Base-by-base conservation (phyloP, 2,113 vertebrate species). In the Oceanites oceanicus region DNA sequence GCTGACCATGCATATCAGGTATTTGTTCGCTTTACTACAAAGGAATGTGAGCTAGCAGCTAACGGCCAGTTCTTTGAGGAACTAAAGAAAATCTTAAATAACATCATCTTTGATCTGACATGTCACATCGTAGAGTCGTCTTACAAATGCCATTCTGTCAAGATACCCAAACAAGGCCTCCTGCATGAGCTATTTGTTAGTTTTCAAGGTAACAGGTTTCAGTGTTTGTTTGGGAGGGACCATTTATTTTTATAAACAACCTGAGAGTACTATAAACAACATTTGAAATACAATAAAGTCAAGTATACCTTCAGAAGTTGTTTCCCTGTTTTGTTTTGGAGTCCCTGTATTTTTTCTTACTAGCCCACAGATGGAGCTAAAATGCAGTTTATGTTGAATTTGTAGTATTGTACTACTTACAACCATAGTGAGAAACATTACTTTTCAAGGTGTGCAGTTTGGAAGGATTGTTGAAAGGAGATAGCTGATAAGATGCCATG, bases 301-400 rank as follows among this genome's bases (percentile, higher is more conserved):
- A 2, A 13, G 26, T 4, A 0, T 32, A 45, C 25, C n/a, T 75
- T 13, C 2, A 0, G 18, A 38, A 68, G 15, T 23, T 11, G 6
- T 26, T 82, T 34, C 63, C 30, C 34, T 26, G 29, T 42, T 68
- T 70, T 6, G 55, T 79, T 45, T 82, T 9, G 0, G 63, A 90
- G 47, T 10, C 77, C 55, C 56, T 97, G 97, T 95, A 92, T 66
- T 97, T 95, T 84, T 93, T 82, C 38, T 72, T 10, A 9, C 58
- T 85, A 87, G 73, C 98, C 98, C 97, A 96, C 96, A 98, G 98
- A 94, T 97, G 98, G 98, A 97, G 98, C 97, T 96, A 92, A 95
- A 96, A 88, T 59, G 91, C 96, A 96, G 94, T 27, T 80, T 90
- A 90, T 4, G 11, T 55, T 80, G 77, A 71, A 65, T n/a, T 49